These are phyloP conservation scores for Paraescarpia echinospica DNA, from an alignment of 1,140 invertebrate genomes.

Conservation along the genomic window DNA sequence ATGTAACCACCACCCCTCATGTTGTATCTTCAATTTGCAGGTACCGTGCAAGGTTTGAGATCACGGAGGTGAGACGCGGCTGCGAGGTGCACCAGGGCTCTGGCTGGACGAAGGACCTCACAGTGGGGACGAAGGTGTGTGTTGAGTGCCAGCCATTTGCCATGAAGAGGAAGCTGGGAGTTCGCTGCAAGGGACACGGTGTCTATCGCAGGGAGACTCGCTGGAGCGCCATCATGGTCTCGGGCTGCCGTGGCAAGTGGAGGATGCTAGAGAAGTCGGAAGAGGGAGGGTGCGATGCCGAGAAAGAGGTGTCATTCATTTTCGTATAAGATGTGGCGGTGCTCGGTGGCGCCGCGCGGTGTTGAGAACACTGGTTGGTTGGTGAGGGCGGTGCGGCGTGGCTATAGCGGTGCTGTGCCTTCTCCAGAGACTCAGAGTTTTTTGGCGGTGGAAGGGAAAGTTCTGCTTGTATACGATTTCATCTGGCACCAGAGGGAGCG, in stretches of 20 bases:
- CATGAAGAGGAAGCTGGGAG: constrained; percentile 48
- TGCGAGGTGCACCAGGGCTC: constrained; percentile 7
- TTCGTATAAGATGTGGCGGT: constrained; percentile 4
- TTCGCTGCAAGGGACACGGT: constrained; percentile 52
- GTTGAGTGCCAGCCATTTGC: constrained; percentile 53
- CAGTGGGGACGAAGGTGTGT: constrained; percentile 42
- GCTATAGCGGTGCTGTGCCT: not conserved
- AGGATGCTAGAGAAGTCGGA: constrained; percentile 39
- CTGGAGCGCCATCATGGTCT: constrained; percentile 50
- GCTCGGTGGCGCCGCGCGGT: not conserved
- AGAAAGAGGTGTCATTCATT: constrained; percentile 29
- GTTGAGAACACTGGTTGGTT: not conserved
- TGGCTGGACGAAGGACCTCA: constrained; percentile 43
- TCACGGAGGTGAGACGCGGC: constrained; percentile 33
- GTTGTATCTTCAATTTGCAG: constrained; percentile 35
- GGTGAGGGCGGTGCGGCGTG: not conserved
- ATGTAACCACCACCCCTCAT: not conserved
- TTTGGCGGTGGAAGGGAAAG: not conserved
- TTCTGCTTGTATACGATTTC: not conserved
- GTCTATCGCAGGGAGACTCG: constrained; percentile 41
- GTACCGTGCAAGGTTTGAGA: constrained; percentile 42
- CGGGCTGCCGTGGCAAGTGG: constrained; percentile 53
- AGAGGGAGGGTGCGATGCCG: constrained; percentile 37
- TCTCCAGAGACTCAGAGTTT: not conserved
- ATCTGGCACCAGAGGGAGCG: not conserved